Conservation (phyloP, 2,797 vertebrate species). For the Spondyliosoma cantharus region DNA sequence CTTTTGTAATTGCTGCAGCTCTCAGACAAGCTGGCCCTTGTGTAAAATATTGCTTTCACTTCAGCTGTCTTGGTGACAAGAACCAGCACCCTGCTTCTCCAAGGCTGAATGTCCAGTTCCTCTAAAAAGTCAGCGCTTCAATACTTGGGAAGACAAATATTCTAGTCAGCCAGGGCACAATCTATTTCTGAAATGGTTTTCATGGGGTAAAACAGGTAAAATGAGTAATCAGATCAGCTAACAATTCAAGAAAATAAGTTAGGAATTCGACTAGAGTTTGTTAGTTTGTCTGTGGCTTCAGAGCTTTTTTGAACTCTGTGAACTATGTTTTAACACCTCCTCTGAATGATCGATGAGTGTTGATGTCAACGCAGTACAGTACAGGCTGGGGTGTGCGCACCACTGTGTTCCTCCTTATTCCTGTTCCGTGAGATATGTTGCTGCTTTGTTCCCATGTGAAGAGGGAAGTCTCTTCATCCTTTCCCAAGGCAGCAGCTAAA, state of each 20-base stretch:
- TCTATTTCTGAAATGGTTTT: background rate
- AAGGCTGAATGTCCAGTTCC: background rate
- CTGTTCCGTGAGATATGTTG: conserved; percentile 55
- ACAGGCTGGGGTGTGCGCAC: conserved; percentile 51
- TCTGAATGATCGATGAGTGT: conserved; percentile 46
- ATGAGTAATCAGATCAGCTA: background rate
- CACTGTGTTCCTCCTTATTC: conserved; percentile 55
- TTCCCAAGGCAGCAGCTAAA: conserved; percentile 54
- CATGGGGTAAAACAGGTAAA: background rate
- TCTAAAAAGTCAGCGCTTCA: background rate
- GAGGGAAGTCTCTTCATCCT: conserved; percentile 70
- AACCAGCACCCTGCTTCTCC: conserved; percentile 1
- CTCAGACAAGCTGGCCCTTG: background rate
- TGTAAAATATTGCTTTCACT: background rate
- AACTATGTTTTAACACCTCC: conserved; percentile 26
- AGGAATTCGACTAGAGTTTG: background rate
- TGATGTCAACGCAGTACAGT: conserved; percentile 30
- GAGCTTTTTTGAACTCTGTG: conserved; percentile 17
- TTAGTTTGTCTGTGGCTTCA: background rate
- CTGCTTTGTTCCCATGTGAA: conserved; percentile 73
- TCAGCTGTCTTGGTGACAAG: conserved; percentile 16
- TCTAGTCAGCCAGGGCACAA: background rate
- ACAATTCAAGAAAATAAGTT: background rate
- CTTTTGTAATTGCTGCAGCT: background rate
- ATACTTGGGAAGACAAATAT: background rate